These are phyloP conservation scores for Carabus problematicus DNA, from an alignment of 2,888 invertebrate species.

Conservation along the genomic window DNA sequence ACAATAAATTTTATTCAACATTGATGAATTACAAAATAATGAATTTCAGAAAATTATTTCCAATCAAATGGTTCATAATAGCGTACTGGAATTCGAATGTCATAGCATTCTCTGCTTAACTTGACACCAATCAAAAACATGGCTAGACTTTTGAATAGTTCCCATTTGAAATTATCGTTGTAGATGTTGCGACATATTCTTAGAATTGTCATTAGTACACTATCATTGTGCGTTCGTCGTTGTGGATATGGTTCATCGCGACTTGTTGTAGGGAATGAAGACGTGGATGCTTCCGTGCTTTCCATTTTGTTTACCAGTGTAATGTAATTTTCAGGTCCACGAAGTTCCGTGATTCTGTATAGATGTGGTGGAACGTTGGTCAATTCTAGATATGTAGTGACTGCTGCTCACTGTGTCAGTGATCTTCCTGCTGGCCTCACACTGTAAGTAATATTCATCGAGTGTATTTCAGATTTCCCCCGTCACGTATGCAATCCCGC, in stretches of 20 bases:
- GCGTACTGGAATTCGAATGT: constrained; percentile 46
- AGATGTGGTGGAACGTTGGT: constrained; percentile 65
- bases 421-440: constrained; percentile 60
- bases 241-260: constrained; percentile 8
- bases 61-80: constrained; percentile 45
- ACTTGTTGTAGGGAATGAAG: constrained; percentile 6
- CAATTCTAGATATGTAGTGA: constrained; percentile 63
- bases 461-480: not conserved
- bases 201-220: not conserved
- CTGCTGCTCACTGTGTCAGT: constrained; percentile 68
- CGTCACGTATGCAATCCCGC: not conserved
- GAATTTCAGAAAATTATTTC: too few relatives aligned
- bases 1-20: too few relatives aligned
- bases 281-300: not conserved
- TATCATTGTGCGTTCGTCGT: not conserved
- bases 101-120: constrained; percentile 47
- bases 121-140: constrained; percentile 48
- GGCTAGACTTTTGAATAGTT: constrained; percentile 44
- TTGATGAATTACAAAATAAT: too few relatives aligned
- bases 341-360: constrained; percentile 33
- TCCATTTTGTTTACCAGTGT: constrained; percentile 20
- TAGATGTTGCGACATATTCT: constrained; percentile 32
- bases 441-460: constrained; percentile 54
- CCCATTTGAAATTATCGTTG: constrained; percentile 45
- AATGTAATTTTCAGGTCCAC: constrained; percentile 24